Evolutionary conservation across 2,113 vertebrate genomes (phyloP).

Genomic region (Hemicordylus capensis): DNA sequence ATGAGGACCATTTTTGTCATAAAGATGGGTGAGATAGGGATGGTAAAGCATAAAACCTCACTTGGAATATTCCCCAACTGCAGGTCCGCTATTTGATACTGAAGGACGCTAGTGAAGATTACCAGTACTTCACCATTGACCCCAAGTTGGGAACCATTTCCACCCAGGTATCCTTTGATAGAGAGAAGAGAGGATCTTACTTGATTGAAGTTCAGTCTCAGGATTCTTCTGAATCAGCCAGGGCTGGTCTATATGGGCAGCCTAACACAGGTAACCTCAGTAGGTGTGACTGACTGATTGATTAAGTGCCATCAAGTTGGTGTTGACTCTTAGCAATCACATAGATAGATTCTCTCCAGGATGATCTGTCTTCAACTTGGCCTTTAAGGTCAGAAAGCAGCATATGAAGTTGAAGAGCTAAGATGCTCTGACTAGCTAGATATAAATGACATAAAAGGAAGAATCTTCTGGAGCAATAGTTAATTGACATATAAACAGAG

Average conservation of each 20-base stretch:
- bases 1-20: background rate
- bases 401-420: background rate
- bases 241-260: constrained; percentile 82
- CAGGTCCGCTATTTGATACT: constrained; percentile 85
- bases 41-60: constrained; percentile 16
- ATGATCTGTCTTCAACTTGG: too few species aligned
- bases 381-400: too few species aligned
- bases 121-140: constrained; percentile 84
- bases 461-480: too few species aligned
- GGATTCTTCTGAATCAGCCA: constrained; percentile 85
- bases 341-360: too few species aligned
- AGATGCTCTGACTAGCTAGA: background rate
- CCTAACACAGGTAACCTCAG: constrained; percentile 83
- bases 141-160: constrained; percentile 77
- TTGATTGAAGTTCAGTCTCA: constrained; percentile 89
- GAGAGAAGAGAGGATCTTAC: constrained; percentile 88
- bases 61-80: constrained; percentile 20
- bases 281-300: too few species aligned
- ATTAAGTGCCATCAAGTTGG: too few species aligned
- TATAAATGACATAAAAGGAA: background rate
- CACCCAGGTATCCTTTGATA: constrained; percentile 82
- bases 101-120: constrained; percentile 84
- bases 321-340: too few species aligned
- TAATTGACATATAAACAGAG: background rate
- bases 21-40: background rate